Evolutionary conservation across 1,140 invertebrate genomes (phyloP), one percentile per base, ranked within the genome.

Genomic region (Lutraria rhynchaena): DNA sequence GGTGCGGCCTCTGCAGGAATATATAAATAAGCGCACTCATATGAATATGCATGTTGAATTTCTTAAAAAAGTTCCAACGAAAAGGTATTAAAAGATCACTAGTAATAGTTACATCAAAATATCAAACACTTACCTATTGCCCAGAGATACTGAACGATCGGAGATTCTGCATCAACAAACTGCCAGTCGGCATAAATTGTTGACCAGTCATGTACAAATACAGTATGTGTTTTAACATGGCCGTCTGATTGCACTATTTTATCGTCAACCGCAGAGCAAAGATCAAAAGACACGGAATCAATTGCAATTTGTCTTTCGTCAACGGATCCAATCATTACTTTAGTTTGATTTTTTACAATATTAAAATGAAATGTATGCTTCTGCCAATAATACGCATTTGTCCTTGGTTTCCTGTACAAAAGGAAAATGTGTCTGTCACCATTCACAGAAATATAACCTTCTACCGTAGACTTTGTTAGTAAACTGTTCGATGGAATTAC

Each of bases 91-190:
- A n/a, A n/a, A n/a, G n/a, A n/a, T n/a, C n/a, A n/a, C n/a, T n/a
- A n/a, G n/a, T n/a, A n/a, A n/a, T n/a, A n/a, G n/a, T n/a, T n/a
- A n/a, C n/a, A n/a, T n/a, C n/a, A n/a, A n/a, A n/a, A n/a, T n/a
- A n/a, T n/a, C n/a, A n/a, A n/a, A 69, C n/a, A 70, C 76, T 63
- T 73, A 84, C 85, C 85, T 63, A 86, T 44, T 15, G 85, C 85
- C 82, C 82, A 86, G 29, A 67, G 49, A 58, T 82, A 86, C 4
- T 82, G 75, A 22, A 67, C 37, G 19, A 86, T 84, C 9, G 75
- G 60, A 55, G 70, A 78, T 19, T 82, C 74, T 0, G 49, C 24
- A 70, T 86, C 85, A 17, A 46, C 22, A 49, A 84, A 81, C 41
- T 81, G 46, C 85, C 85, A 86, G 7, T 73, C 57, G 22, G 67